A percentile compares a stretch with the other conserved stretches of the same genome.
phyloP scores from a whole-genome alignment of 2,888 invertebrate genomes.

The Dexiosoma caninum region DNA sequence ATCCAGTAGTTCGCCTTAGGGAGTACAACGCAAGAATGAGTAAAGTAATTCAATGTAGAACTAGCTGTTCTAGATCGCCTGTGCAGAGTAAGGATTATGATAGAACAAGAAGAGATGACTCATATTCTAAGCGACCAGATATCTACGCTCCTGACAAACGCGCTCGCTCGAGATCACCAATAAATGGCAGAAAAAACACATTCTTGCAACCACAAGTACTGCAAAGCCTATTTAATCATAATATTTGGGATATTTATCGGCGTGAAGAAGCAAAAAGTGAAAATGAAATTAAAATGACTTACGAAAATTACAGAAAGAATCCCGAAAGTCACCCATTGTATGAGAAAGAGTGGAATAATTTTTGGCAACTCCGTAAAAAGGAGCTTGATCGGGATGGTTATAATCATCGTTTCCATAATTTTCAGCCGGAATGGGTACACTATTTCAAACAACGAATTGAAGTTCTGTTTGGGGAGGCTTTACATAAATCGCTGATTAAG shows the following conservation, averaged over 20 bases:
- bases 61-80: conserved; percentile 30
- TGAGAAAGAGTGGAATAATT: conserved; percentile 90
- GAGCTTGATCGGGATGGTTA: conserved; percentile 78
- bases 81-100: neutral
- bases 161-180: conserved; percentile 45
- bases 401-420: conserved; percentile 86
- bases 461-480: conserved; percentile 83
- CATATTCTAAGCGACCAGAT: neutral
- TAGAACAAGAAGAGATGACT: neutral
- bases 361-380: conserved; percentile 87
- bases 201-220: neutral
- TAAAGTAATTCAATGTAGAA: neutral
- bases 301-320: conserved; percentile 79
- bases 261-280: conserved; percentile 50
- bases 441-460: conserved; percentile 88
- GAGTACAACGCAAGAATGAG: conserved; percentile 37
- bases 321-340: conserved; percentile 90
- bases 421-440: conserved; percentile 89
- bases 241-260: conserved; percentile 64
- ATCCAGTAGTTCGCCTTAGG: conserved; percentile 36
- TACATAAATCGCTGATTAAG: conserved; percentile 75
- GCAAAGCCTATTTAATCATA: neutral
- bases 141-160: neutral
- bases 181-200: neutral
- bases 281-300: conserved; percentile 79